Conservation (phyloP, 2,797 vertebrate species). For the Agapornis canus region DNA sequence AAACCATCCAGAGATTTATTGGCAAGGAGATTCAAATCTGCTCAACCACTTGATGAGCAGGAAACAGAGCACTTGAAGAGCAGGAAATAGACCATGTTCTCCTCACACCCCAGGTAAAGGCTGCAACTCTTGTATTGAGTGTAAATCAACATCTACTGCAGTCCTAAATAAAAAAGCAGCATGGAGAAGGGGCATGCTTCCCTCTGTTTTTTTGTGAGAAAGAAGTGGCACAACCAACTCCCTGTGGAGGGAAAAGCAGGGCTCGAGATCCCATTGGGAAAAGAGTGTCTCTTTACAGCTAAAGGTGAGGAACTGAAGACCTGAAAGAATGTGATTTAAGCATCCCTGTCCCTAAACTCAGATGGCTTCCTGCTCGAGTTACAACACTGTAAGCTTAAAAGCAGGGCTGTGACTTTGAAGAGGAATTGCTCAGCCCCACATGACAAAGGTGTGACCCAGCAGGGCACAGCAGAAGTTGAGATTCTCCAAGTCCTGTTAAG, state of each 20-base stretch:
- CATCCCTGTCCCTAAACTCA: background rate
- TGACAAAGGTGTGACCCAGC: background rate
- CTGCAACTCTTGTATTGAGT: background rate
- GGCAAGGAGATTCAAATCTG: background rate
- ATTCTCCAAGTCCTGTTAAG: background rate
- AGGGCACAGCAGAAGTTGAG: background rate
- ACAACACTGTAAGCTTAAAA: background rate
- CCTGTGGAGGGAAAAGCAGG: background rate
- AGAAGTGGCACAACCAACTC: background rate
- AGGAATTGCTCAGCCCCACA: background rate
- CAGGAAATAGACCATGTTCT: rapidly evolving
- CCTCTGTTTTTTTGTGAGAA: background rate
- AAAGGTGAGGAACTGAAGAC: background rate
- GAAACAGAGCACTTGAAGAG: background rate
- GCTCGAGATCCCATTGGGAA: background rate
- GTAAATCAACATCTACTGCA: background rate
- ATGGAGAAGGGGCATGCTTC: background rate
- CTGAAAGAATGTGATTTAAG: background rate
- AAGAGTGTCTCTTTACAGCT: background rate
- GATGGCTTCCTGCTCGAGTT: background rate
- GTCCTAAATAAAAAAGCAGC: background rate
- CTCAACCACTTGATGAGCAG: background rate
- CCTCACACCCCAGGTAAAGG: background rate
- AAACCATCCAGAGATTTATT: background rate
- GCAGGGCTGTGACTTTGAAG: background rate